phyloP scores from a whole-genome alignment of 2,888 invertebrate species.

The Agrotis segetum region DNA sequence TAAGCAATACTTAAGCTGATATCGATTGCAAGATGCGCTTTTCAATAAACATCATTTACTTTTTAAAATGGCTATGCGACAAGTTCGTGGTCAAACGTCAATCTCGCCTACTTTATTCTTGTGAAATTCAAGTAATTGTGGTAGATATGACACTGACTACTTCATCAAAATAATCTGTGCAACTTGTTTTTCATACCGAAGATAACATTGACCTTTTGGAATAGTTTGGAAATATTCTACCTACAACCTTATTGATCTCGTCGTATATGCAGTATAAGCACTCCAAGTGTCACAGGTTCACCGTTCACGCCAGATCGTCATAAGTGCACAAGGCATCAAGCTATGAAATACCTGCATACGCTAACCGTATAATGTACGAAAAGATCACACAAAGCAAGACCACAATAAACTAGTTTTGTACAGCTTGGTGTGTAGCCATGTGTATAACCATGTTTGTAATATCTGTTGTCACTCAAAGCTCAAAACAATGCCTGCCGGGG shows the following conservation, averaged over 20 bases:
- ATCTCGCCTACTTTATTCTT: conserved; percentile 61
- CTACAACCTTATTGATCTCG: not conserved
- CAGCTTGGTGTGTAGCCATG: no score
- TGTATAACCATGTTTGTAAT: no score
- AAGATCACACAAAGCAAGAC: no score
- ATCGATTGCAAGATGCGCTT: conserved; percentile 70
- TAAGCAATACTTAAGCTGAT: conserved; percentile 63
- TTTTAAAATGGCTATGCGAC: conserved; percentile 74
- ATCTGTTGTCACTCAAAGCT: no score
- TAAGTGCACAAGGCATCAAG: no score
- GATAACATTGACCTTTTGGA: conserved; percentile 46
- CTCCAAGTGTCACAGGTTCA: conserved; percentile 11
- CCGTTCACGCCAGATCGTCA: not conserved
- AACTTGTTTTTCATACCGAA: conserved; percentile 26
- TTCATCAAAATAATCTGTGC: conserved; percentile 27
- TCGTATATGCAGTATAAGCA: not conserved
- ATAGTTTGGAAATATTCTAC: conserved; percentile 37
- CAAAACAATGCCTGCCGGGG: no score
- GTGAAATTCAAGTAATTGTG: conserved; percentile 64
- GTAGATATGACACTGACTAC: conserved; percentile 54
- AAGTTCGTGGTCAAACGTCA: conserved; percentile 80
- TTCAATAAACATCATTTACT: conserved; percentile 81
- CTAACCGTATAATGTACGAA: no score
- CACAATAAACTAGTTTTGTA: no score
- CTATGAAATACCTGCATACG: no score